Evolutionary conservation across 2,797 vertebrate genomes (phyloP), one percentile per base, ranked within the genome.

Genomic region (Mallotus villosus): DNA sequence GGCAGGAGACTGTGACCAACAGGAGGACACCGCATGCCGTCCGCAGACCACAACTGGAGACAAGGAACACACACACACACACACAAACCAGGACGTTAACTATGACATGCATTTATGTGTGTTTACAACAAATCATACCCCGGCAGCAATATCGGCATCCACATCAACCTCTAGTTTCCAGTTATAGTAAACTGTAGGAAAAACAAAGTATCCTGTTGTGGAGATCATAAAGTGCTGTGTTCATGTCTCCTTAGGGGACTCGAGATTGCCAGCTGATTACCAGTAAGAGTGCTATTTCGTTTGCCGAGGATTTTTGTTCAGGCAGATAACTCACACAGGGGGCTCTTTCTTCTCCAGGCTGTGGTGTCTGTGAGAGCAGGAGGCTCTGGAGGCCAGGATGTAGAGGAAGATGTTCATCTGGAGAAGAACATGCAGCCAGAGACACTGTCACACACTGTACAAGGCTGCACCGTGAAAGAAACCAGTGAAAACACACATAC

Each of bases 401-500:
- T 93, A 95, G 67, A 98, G 92, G 87, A 96, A 95, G 85, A 98
- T 82, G 70, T 95, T 95, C 86, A 95, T 94, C 97, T 97, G 86
- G 78, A 82, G 27, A 72, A 46, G 11, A 14, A 46, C 41, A 46
- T 14, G 41, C 11, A 46, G 41, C 41, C 41, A 46, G 41, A 46
- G 8, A 46, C 64, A 78, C 62, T 3, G 24, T 41, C 29, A 51
- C 24, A 67, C 21, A 65, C 6, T 46, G 41, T 8, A 32, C 21
- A 65, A 5, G 14, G 41, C 9, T 46, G 41, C 41, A 14, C 9
- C 41, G 9, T 7, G 8, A 8, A 8, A 46, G 41, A 46, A 46
- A 14, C 41, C 41, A 46, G 41, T n/a, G 1, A n/a, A 53, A 53
- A 55, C 19, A 55, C 51, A 51, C 49, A 51, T 0, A 19, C 34